A percentile compares a stretch with the other conserved stretches of the same genome.
Evolutionary conservation across 1,140 invertebrate species (phyloP).

Genomic region (Drosophila quadrilineata): DNA sequence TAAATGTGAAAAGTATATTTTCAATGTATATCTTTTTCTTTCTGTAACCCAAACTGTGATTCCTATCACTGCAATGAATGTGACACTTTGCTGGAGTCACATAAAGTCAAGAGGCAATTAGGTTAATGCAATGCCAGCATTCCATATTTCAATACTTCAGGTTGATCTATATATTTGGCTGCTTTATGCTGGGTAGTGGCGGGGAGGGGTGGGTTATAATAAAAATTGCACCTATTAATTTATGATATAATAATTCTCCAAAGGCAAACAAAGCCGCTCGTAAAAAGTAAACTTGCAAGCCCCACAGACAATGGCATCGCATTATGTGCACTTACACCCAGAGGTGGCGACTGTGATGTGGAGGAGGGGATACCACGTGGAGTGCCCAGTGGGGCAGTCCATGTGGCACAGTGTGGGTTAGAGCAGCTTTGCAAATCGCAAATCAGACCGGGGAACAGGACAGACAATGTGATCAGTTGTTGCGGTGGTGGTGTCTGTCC

Average conservation of each 20-base stretch:
- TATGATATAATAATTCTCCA: constrained; percentile 79
- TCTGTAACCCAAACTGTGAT: too few relatives aligned
- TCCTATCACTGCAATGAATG: too few relatives aligned
- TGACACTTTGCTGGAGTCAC: too few relatives aligned
- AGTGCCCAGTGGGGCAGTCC: background rate
- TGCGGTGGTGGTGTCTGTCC: constrained; percentile 34
- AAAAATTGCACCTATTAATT: constrained; percentile 78
- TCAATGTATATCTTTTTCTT: too few relatives aligned
- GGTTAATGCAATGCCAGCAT: constrained; percentile 57
- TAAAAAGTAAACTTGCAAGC: constrained; percentile 52
- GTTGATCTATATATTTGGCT: constrained; percentile 40
- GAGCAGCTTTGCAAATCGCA: constrained; percentile 39
- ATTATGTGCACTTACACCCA: constrained; percentile 59
- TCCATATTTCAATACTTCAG: constrained; percentile 58
- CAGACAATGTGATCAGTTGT: constrained; percentile 10
- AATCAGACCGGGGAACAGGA: constrained; percentile 66
- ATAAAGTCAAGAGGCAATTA: too few relatives aligned
- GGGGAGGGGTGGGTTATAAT: constrained; percentile 13
- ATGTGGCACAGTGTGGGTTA: constrained; percentile 6
- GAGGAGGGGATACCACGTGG: constrained; percentile 38
- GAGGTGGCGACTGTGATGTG: constrained; percentile 21
- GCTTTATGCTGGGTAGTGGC: background rate
- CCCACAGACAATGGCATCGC: constrained; percentile 64
- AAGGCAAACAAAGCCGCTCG: constrained; percentile 75
- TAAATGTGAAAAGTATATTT: too few relatives aligned